Percentiles rank a stretch among this genome's conserved stretches.
These are phyloP conservation scores for Dryobates pubescens DNA, from an alignment of 2,797 vertebrate species.

Conservation along the genomic window DNA sequence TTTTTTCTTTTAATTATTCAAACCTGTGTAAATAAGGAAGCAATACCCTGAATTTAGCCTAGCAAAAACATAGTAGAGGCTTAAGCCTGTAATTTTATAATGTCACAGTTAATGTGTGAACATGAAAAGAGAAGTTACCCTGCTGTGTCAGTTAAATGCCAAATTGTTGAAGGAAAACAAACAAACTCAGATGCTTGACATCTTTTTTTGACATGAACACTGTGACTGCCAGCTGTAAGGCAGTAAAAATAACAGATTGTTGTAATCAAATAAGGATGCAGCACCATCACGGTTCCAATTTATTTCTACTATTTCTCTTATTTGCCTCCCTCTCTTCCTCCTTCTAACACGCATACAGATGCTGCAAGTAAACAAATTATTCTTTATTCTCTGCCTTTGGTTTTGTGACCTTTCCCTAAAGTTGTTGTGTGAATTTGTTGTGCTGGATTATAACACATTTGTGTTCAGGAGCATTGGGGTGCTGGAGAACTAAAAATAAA, in stretches of 20 bases:
- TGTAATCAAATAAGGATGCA: neutral
- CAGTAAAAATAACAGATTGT: neutral
- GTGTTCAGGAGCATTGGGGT: neutral
- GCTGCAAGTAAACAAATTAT: neutral
- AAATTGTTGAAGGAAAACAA: neutral
- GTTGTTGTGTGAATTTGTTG: neutral
- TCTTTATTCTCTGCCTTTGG: neutral
- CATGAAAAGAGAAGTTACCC: neutral
- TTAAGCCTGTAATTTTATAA: neutral
- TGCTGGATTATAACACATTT: neutral
- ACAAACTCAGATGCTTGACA: neutral
- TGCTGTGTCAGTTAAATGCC: neutral
- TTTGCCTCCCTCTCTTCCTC: neutral
- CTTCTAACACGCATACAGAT: neutral
- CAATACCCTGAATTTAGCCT: neutral
- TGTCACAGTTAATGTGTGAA: neutral
- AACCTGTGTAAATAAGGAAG: neutral
- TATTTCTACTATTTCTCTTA: neutral
- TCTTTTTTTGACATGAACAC: neutral
- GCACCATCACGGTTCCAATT: neutral
- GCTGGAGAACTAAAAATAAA: neutral
- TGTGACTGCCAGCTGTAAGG: neutral
- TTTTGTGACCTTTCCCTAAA: neutral
- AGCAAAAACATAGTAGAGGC: neutral
- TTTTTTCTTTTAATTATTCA: neutral